Base-by-base conservation (phyloP, 2,113 vertebrate species). In the Syrmaticus mikado region DNA sequence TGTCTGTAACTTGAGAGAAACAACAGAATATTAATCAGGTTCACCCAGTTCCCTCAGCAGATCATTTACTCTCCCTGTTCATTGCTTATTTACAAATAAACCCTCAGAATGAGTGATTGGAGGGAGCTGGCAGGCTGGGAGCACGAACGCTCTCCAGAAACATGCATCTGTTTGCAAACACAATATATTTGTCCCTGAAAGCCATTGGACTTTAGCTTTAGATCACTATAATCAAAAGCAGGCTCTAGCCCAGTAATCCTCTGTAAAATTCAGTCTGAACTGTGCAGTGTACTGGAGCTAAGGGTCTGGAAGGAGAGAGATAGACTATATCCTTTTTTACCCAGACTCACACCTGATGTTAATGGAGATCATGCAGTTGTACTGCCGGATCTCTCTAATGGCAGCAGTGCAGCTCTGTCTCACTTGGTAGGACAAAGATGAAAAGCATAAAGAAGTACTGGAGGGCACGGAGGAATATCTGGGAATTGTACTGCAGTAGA, bases 21-120 rank as follows among this genome's bases (percentile, higher is more conserved):
- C 1, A 16, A 52, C 21, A 89, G 95, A 95, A 95, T 95, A 81
- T 89, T 97, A 96, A 96, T 73, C 58, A 87, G 38, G 16, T 83
- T 89, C 64, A 68, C 60, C 17, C 1, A 0, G 65, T 87, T 91
- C 73, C 52, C 43, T 61, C 52, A 61, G 61, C 52, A 81, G 57
- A 77, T 83, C 28, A 68, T 93, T 92, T 91, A 36, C 60, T 92
- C 7, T 82, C 25, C 10, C 32, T 89, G 18, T 85, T 92, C 89
- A 55, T 82, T 80, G 80, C 25, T 82, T 40, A 60, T 91, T 92
- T 92, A 74, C 40, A 91, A 93, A 94, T 48, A 95, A 94, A 83
- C 64, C 62, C 89, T 78, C 40, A 34, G 11, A 64, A 72, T 57
- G 57, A 74, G 38, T 22, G 32, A 80, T 0, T 60, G n/a, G 45